Base-by-base conservation (phyloP, 2,888 invertebrate genomes). In the Mythimna albipuncta region DNA sequence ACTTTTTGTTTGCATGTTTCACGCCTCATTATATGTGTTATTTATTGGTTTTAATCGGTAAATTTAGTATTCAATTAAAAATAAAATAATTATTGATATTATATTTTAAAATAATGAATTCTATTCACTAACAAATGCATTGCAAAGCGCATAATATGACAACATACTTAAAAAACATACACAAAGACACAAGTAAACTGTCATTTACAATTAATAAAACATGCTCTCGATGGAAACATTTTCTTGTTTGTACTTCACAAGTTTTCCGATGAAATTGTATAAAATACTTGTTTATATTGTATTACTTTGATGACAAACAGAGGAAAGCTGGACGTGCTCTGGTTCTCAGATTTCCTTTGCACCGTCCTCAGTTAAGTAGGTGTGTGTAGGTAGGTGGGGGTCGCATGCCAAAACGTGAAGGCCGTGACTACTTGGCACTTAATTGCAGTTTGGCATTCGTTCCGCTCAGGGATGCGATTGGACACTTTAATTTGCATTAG, bases 401-500 rank as follows among this genome's bases (percentile, higher is more conserved):
- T 72, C 72, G 74, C 74, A 79, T 76, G 64, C 65, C 68, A 69
- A 64, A 66, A 81, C 72, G 79, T 69, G 50, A 66, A 59, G 68
- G 65, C 55, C 65, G 83, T 80, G 83, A 80, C 72, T 81, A 83
- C 69, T 74, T 85, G 86, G 81, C 73, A 78, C 84, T 87, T 86
- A 85, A 81, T 82, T 85, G 83, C 77, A 79, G 75, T 79, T 75
- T 72, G 66, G 69, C 77, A 75, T 74, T 84, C 64, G 72, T 72
- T 71, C 70, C 72, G 64, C 62, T 70, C 69, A 63, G 54, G 57
- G 64, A 71, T 73, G 75, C 79, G 85, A 79, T 88, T 69, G 78
- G 76, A 81, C 76, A 81, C 66, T 67, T 86, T 85, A 84, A 84
- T 88, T 88, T 84, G 86, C 81, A 86, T 72, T 83, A 82, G 73